Base-by-base conservation (phyloP, 2,888 invertebrate genomes). In the Ectropis crepuscularia region DNA sequence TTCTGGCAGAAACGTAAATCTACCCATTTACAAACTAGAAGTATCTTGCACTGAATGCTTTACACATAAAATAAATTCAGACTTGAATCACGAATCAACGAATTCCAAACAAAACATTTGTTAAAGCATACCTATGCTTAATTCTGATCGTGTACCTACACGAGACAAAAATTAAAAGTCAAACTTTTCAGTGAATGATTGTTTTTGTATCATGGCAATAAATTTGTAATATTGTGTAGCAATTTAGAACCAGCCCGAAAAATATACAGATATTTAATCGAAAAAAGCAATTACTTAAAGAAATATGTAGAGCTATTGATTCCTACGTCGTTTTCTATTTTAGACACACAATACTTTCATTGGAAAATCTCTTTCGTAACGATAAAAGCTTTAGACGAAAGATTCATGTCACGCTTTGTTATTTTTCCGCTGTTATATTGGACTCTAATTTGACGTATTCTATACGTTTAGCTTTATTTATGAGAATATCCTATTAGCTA, bases 351-450 rank as follows among this genome's bases (percentile, higher is more conserved):
- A 12, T 41, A 53, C 39, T 51, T 59, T 47, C 38, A 61, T 55
- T 47, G 47, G 43, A 55, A 58, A 58, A 61, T 49, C 38, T 45
- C 61, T 62, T 62, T 65, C 61, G 58, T 51, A 65, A 62, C 61
- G 42, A 47, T 71, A 68, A 71, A 67, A 69, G 69, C 67, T 68
- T 67, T 55, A 28, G 67, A 28, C 55, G 64, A 70, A 9, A 49
- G 70, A 70, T 68, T 41, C 57, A 57, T 59, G 66, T 59, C 64
- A 63, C 42, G 39, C 16, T 9, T 57, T 66, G 60, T 66, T 70
- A 50, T 63, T 60, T 64, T 47, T 60, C 54, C 64, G 62, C 58
- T 63, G 57, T 49, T 57, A 48, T 61, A 65, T 65, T 65, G 55
- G 58, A 43, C 61, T 63, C 53, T 66, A 64, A 54, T 70, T 60